Conservation (phyloP, 2,888 invertebrate genomes). For the Tetragonula carbonaria region DNA sequence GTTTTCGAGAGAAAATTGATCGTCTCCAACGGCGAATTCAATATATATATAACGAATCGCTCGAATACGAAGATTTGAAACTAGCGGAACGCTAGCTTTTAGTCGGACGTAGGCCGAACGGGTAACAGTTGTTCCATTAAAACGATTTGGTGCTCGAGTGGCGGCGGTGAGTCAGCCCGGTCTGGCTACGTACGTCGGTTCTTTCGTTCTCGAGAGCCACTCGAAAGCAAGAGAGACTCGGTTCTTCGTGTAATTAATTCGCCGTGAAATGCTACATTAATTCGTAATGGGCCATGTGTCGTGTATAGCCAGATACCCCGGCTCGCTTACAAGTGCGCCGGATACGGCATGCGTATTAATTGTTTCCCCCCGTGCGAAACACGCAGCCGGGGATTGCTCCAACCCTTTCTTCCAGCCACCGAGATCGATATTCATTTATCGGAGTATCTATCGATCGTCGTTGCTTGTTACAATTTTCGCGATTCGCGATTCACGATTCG, state of each 20-base stretch:
- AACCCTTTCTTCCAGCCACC: background rate
- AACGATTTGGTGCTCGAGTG: constrained; percentile 80
- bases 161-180: constrained; percentile 69
- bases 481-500: background rate
- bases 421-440: background rate
- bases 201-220: constrained; percentile 73
- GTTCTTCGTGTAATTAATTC: constrained; percentile 79
- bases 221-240: constrained; percentile 75
- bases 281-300: constrained; percentile 79
- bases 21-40: constrained; percentile 7
- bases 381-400: background rate
- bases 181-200: constrained; percentile 54
- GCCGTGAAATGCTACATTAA: constrained; percentile 82
- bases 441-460: background rate
- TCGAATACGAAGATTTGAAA: constrained; percentile 37
- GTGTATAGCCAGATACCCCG: constrained; percentile 72
- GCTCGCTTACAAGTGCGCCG: constrained; percentile 48
- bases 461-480: background rate
- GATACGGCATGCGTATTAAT: constrained; percentile 68
- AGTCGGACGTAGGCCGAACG: constrained; percentile 60
- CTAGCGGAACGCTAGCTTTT: constrained; percentile 46
- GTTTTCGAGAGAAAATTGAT: background rate
- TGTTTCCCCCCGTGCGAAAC: constrained; percentile 60
- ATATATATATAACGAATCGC: constrained; percentile 1
- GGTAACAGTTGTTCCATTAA: constrained; percentile 81